Base-by-base conservation (phyloP, 2,113 vertebrate genomes). In the Glaucidium brasilianum region DNA sequence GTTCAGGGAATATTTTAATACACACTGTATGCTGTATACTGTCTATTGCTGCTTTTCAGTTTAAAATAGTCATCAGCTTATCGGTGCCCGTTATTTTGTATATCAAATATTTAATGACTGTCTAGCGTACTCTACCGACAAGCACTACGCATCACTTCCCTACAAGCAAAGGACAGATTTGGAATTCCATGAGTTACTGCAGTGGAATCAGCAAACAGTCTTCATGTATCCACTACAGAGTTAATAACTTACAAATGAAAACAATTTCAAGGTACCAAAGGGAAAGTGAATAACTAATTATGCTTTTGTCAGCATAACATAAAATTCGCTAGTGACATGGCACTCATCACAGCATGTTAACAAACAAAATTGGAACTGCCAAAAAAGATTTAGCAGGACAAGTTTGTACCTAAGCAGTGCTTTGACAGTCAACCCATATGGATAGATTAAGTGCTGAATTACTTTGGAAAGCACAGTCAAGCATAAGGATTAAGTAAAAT, bases 381-480 rank as follows among this genome's bases (percentile, higher is more conserved):
- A 92, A 67, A 39, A 58, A 83, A 68, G 45, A 89, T 88, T 92
- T 77, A 96, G 29, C 47, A 69, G 52, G 49, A 52, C 32, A 87
- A 63, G 15, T 75, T 68, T 71, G 69, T 81, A 67, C 64, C 78
- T 43, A 91, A 96, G 56, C 41, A 94, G 27, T 52, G 5, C 55
- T 94, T 75, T 27, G 35, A 90, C 52, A 95, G 64, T 85, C 45
- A 74, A 58, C 37, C 41, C 80, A 82, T 56, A 79, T 13, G 49
- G 75, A 75, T 15, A 95, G 94, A 96, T 87, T 83, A 96, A 95
- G 49, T 72, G 56, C 75, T 88, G 96, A 85, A 97, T 97, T 96
- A 83, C 71, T 97, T 90, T 80, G 59, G 68, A 97, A 97, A 91
- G 62, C 45, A 88, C n/a, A 94, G 56, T 37, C 34, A 80, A 90